Evolutionary conservation across 1,140 invertebrate species (phyloP), one percentile per base, ranked within the genome.

Genomic region (Drosophila persimilis): DNA sequence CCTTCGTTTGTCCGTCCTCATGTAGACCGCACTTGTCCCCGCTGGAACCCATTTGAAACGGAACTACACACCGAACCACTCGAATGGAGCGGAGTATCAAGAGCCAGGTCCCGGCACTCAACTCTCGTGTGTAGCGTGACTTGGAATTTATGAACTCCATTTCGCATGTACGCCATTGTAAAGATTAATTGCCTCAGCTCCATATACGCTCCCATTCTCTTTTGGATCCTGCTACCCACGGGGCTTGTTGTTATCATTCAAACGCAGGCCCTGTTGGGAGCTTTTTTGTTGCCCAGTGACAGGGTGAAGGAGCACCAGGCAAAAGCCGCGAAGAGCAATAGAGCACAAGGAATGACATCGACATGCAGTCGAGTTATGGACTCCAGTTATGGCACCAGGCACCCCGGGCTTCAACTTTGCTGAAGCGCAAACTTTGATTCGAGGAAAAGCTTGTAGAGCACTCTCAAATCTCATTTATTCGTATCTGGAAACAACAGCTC

Each of bases 111-210:
- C 29, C 60, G 41, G 53, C 57, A 13, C 51, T 11, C 51, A 31
- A 35, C 43, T 22, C 51, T 48, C 24, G 66, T 67, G 51, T 69
- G 73, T 80, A 65, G 80, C 81, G 77, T 85, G 73, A 81, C 81
- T 86, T 77, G 81, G 73, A 80, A 85, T 85, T 85, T 85, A 85
- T 85, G 77, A 85, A 85, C 77, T 85, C 77, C 81, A 85, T 86
- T 86, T 86, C 77, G 77, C 81, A 74, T 85, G 81, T 85, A 80
- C 65, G 77, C 65, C 59, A 85, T 85, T 85, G 81, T 86, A 75
- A 85, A 85, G 81, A 86, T 85, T 85, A 85, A 85, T 86, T 85
- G 81, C 81, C 81, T 77, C 67, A 60, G 73, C 67, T 77, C 75
- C 44, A 55, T 45, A 26, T 53, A 41, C 54, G 41, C n/a, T 17